phyloP scores from a whole-genome alignment of 2,113 vertebrate species.

The Pongo pygmaeus region DNA sequence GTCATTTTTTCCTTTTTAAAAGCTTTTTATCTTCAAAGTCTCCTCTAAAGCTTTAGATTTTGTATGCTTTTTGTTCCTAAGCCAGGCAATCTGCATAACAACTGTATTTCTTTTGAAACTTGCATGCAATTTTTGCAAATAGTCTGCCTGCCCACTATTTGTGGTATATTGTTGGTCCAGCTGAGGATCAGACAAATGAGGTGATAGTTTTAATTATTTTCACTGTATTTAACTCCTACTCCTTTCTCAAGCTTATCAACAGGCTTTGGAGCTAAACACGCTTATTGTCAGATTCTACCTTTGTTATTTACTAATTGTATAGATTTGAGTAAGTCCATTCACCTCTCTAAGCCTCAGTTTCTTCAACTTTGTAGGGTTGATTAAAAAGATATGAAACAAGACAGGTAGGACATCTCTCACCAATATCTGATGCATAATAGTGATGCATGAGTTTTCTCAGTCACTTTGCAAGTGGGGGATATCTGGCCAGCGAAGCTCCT shows the following conservation, averaged over 20 bases:
- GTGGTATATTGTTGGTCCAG: neutral
- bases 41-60: conserved; percentile 39
- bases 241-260: conserved; percentile 22
- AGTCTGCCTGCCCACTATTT: neutral
- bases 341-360: neutral
- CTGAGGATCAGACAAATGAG: conserved; percentile 8
- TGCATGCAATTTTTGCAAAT: neutral
- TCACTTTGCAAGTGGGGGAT: too few relatives aligned
- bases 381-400: conserved; percentile 26
- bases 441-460: too few relatives aligned
- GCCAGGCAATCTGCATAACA: conserved; percentile 24
- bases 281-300: neutral
- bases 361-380: neutral
- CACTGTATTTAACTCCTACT: conserved; percentile 8
- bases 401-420: neutral
- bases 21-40: conserved; percentile 59
- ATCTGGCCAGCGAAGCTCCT: too few relatives aligned
- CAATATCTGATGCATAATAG: neutral
- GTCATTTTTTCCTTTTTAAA: conserved; percentile 24
- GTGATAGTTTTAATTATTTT: conserved; percentile 46
- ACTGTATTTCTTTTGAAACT: conserved; percentile 30
- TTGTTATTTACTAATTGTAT: neutral
- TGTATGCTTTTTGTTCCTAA: conserved; percentile 59
- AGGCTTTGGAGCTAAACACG: neutral
- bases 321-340: neutral